Conservation (phyloP, 2,888 invertebrate species). For the Trichopria drosophilae region DNA sequence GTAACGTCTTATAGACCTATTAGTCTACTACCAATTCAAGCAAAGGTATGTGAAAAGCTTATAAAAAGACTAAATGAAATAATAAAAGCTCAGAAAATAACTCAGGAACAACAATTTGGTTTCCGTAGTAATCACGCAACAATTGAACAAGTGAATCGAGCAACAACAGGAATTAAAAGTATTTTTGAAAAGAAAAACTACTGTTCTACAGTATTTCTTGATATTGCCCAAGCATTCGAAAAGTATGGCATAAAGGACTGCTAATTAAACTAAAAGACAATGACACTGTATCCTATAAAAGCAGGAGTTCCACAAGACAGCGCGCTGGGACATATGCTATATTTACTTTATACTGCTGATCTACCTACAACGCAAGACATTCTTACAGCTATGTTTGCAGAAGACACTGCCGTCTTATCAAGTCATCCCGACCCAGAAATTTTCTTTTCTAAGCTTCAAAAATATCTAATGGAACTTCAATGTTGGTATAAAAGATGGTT, state of each 20-base stretch:
- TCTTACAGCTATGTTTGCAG: too few species aligned
- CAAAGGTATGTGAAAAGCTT: background rate
- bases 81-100: background rate
- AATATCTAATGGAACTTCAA: too few species aligned
- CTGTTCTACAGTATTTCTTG: constrained; percentile 1
- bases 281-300: too few species aligned
- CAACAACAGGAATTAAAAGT: background rate
- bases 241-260: background rate
- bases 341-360: too few species aligned
- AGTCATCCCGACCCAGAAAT: too few species aligned
- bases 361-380: too few species aligned
- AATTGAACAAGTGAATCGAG: constrained; percentile 6
- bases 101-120: constrained; percentile 11
- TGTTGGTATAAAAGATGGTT: too few species aligned
- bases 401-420: too few species aligned
- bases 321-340: too few species aligned
- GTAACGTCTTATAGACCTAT: constrained; percentile 1
- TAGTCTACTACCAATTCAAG: background rate
- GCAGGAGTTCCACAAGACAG: too few species aligned
- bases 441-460: too few species aligned
- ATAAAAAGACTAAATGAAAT: background rate
- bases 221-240: constrained; percentile 1
- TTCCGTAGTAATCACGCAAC: constrained; percentile 16
- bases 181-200: constrained; percentile 5
- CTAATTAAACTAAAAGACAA: background rate